phyloP scores from a whole-genome alignment of 2,797 vertebrate species.

The Clarias laeviceps region DNA sequence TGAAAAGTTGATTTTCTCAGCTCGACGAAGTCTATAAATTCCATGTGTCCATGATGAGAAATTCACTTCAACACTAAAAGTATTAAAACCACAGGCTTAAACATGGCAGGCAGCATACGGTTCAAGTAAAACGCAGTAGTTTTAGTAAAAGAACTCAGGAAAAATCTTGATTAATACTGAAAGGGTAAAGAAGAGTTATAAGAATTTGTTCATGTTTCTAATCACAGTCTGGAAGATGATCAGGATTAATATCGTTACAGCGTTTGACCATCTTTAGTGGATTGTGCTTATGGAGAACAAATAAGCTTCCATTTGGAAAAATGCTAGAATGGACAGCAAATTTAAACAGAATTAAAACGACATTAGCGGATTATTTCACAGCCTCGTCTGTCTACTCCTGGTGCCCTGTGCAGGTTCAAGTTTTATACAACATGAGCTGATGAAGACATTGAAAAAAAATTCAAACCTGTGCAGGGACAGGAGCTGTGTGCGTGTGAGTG shows the following conservation, averaged over 20 bases:
- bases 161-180: constrained; percentile 29
- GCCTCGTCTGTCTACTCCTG: neutral
- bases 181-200: neutral
- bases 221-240: constrained; percentile 16
- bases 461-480: neutral
- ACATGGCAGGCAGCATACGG: constrained; percentile 31
- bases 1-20: constrained; percentile 18
- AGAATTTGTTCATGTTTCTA: constrained; percentile 21
- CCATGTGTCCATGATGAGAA: constrained; percentile 15
- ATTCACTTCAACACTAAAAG: neutral
- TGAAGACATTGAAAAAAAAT: neutral
- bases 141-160: constrained; percentile 27
- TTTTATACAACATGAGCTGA: neutral
- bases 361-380: neutral
- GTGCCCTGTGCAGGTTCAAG: constrained; percentile 2
- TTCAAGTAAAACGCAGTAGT: constrained; percentile 39
- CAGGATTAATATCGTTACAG: constrained; percentile 6
- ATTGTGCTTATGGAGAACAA: constrained; percentile 25
- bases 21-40: constrained; percentile 4
- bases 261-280: constrained; percentile 16
- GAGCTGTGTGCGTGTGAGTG: neutral
- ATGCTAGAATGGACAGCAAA: neutral
- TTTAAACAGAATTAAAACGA: neutral
- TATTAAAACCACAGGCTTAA: constrained; percentile 35
- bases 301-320: neutral